Evolutionary conservation across 2,113 vertebrate genomes (phyloP).

Genomic region (Tetrax tetrax): DNA sequence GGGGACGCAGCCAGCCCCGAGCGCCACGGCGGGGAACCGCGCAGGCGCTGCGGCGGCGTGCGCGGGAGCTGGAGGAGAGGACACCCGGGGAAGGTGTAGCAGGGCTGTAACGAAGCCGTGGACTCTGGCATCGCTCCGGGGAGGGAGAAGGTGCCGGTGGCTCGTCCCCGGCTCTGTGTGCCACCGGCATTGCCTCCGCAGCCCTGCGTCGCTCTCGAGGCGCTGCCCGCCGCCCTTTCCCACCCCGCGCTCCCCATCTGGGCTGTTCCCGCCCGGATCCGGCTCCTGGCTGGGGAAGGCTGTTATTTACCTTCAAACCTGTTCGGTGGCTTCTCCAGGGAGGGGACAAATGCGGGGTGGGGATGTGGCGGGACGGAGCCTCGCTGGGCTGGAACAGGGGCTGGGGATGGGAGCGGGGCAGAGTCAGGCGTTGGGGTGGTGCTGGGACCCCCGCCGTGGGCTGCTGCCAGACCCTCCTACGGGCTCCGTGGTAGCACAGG

Average conservation of each 20-base stretch:
- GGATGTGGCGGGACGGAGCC: not conserved
- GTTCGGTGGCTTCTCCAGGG: conserved; percentile 54
- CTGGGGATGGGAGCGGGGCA: not conserved
- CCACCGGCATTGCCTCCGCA: rapidly evolving
- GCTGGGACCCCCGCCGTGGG: rapidly evolving
- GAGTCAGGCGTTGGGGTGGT: rapidly evolving
- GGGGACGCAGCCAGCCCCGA: not conserved
- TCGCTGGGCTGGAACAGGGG: not conserved
- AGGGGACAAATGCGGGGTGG: not conserved
- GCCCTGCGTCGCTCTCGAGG: rapidly evolving
- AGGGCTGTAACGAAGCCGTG: not conserved
- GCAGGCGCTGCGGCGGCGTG: not conserved
- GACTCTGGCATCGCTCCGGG: not conserved
- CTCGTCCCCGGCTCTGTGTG: rapidly evolving
- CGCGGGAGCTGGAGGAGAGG: not conserved
- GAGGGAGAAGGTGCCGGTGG: not conserved
- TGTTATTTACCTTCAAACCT: conserved; percentile 68
- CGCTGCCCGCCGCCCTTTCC: not conserved
- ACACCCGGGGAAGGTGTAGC: not conserved
- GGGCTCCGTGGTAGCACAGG: rapidly evolving
- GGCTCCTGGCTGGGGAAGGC: not conserved
- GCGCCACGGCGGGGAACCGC: not conserved
- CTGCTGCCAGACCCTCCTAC: not conserved
- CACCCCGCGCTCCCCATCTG: not conserved
- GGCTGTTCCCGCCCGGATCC: conserved; percentile 12